Conservation (phyloP, 2,888 invertebrate species). For the Macaria notata region DNA sequence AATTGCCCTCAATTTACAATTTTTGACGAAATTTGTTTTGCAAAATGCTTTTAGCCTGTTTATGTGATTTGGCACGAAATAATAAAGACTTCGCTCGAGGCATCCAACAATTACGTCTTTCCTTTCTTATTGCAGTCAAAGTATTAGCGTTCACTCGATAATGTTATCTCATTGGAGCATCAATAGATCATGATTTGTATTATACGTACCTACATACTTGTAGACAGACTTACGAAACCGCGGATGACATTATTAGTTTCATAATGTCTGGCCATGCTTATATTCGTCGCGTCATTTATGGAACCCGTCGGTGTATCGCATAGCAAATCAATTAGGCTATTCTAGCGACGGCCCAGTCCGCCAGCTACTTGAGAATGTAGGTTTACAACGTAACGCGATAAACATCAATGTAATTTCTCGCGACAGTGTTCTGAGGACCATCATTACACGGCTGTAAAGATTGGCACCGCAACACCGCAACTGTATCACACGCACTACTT, state of each 20-base stretch:
- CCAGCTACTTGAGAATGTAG: conserved; percentile 4
- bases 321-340: conserved; percentile 48
- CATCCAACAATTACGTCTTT: conserved; percentile 8
- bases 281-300: conserved; percentile 44
- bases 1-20: conserved; percentile 33
- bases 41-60: conserved; percentile 19
- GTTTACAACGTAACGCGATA: conserved; percentile 14
- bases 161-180: conserved; percentile 20
- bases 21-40: conserved; percentile 14
- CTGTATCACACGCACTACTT: conserved; percentile 24
- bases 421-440: conserved; percentile 14
- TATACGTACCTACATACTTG: not conserved
- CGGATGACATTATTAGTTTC: conserved; percentile 48
- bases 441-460: conserved; percentile 18
- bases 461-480: conserved; percentile 15
- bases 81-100: conserved; percentile 31
- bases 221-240: conserved; percentile 47
- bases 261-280: conserved; percentile 54
- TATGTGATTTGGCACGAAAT: conserved; percentile 27
- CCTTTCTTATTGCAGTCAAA: not conserved
- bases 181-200: conserved; percentile 27
- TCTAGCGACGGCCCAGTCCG: conserved; percentile 2
- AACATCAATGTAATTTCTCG: conserved; percentile 14
- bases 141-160: conserved; percentile 1
- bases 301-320: conserved; percentile 40